These are phyloP conservation scores for Ooceraea biroi DNA, from an alignment of 1,140 invertebrate genomes.

Conservation along the genomic window DNA sequence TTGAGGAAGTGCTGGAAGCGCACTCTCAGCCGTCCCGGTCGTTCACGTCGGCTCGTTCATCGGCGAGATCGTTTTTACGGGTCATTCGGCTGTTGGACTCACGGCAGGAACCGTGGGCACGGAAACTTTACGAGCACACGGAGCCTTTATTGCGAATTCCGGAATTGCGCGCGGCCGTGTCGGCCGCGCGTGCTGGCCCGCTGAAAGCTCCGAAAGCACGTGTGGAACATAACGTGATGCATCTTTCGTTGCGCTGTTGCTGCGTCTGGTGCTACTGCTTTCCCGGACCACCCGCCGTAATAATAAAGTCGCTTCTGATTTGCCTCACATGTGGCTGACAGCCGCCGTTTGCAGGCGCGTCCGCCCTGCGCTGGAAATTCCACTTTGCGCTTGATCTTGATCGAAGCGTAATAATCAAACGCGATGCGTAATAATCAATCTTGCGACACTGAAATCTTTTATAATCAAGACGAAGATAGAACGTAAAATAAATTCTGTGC, in stretches of 20 bases:
- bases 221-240: neutral
- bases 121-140: constrained; percentile 68
- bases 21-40: constrained; percentile 12
- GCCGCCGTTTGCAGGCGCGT: neutral
- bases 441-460: neutral
- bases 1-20: constrained; percentile 21
- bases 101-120: constrained; percentile 39
- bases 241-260: neutral
- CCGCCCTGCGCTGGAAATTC: neutral
- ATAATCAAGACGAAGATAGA: neutral
- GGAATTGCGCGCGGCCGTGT: constrained; percentile 39
- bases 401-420: constrained; percentile 21
- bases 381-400: neutral
- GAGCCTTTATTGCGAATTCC: constrained; percentile 55
- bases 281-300: constrained; percentile 28
- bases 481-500: neutral
- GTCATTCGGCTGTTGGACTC: constrained; percentile 31
- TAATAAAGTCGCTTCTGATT: constrained; percentile 59
- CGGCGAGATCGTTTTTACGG: constrained; percentile 25
- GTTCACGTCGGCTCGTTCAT: constrained; percentile 54
- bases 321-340: constrained; percentile 19
- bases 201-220: constrained; percentile 28
- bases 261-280: neutral
- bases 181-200: constrained; percentile 53
- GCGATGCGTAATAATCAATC: neutral